phyloP scores from a whole-genome alignment of 2,797 vertebrate species.

The Lemur catta region DNA sequence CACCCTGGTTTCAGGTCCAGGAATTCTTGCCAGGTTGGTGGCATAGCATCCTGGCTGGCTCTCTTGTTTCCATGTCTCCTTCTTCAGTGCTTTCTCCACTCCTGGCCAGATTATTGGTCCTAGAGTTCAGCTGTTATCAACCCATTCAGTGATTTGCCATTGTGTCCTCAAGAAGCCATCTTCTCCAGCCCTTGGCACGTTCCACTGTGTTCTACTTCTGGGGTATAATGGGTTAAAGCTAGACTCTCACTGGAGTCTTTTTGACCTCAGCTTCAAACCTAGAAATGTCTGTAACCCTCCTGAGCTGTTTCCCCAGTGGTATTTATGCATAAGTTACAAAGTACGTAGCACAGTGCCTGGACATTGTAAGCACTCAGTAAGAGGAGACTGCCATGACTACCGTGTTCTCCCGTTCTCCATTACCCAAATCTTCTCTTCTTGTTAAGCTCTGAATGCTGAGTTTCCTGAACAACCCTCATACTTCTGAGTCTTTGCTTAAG shows the following conservation, averaged over 20 bases:
- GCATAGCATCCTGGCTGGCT: background rate
- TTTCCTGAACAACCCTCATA: background rate
- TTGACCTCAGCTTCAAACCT: background rate
- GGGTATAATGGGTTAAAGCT: background rate
- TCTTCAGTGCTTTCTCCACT: background rate
- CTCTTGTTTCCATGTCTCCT: background rate
- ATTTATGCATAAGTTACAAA: background rate
- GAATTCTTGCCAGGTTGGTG: background rate
- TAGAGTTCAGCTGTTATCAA: background rate
- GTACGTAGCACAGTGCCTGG: background rate
- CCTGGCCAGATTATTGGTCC: background rate
- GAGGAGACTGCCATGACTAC: background rate
- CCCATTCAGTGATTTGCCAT: background rate
- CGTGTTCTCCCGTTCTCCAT: background rate
- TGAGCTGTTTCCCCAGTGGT: background rate
- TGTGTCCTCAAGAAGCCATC: background rate
- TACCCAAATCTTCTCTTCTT: background rate
- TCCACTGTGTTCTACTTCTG: background rate
- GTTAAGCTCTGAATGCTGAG: background rate
- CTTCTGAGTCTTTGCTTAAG: background rate
- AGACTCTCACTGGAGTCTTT: background rate
- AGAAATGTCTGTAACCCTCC: background rate
- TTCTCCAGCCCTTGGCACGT: background rate
- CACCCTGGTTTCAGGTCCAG: background rate
- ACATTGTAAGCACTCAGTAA: no score